A percentile compares a stretch with the other conserved stretches of the same genome.
phyloP scores from a whole-genome alignment of 2,888 invertebrate genomes.

The Mythimna vitellina region DNA sequence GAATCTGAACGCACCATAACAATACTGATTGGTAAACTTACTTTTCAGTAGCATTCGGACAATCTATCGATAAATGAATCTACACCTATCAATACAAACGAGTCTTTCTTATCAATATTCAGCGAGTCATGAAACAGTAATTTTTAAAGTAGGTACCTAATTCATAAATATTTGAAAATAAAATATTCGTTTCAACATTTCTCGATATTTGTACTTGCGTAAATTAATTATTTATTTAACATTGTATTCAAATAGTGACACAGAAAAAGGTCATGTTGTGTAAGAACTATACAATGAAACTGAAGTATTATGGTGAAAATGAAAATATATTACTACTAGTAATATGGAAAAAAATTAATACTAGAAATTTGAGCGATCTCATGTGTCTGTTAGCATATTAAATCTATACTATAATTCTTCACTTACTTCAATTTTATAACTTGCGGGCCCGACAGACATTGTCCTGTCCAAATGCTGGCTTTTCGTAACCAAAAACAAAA shows the following conservation, averaged over 20 bases:
- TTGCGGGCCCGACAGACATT: too few relatives aligned
- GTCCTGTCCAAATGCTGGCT: too few relatives aligned
- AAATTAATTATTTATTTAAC: conserved; percentile 44
- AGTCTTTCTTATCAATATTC: background rate
- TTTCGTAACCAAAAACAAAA: too few relatives aligned
- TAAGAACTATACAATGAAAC: conserved; percentile 30
- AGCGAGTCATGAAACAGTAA: background rate
- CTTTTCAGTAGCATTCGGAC: conserved; percentile 14
- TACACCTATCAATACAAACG: background rate
- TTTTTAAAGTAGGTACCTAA: background rate
- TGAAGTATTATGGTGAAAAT: conserved; percentile 16
- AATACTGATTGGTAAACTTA: conserved; percentile 6
- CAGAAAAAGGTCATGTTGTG: conserved; percentile 43
- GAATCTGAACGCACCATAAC: too few relatives aligned
- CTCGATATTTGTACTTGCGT: conserved; percentile 19
- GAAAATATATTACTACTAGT: background rate
- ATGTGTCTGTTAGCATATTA: too few relatives aligned
- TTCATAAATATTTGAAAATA: background rate
- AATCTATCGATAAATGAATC: conserved; percentile 22
- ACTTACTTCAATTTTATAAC: too few relatives aligned
- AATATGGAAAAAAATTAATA: background rate
- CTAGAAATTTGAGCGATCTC: background rate
- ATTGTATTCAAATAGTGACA: conserved; percentile 63
- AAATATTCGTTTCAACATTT: conserved; percentile 18
- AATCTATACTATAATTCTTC: too few relatives aligned